phyloP scores from a whole-genome alignment of 2,113 vertebrate genomes.

The Cottus gobio region DNA sequence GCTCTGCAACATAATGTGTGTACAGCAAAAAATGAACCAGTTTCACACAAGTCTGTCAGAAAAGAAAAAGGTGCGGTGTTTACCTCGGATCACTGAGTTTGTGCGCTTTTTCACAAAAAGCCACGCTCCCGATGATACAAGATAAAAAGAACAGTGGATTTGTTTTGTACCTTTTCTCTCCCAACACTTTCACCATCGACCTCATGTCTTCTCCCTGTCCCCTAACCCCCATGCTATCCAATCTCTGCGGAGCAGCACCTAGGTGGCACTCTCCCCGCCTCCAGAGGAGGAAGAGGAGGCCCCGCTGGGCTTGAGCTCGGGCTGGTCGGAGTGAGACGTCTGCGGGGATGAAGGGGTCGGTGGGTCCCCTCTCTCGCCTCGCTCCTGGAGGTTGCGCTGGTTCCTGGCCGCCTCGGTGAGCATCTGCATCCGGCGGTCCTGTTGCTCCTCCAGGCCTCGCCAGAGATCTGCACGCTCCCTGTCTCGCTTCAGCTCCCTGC shows the following conservation, averaged over 20 bases:
- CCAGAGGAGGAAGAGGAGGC: constrained; percentile 64
- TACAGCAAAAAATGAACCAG: constrained; percentile 67
- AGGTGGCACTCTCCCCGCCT: constrained; percentile 72
- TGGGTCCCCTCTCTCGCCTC: constrained; percentile 74
- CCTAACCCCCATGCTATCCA: constrained; percentile 43
- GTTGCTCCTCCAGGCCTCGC: constrained; percentile 89
- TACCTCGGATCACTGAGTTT: constrained; percentile 56
- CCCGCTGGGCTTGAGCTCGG: constrained; percentile 75
- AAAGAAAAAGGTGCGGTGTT: constrained; percentile 55
- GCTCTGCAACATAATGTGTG: constrained; percentile 58
- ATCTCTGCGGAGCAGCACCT: constrained; percentile 48
- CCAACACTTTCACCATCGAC: constrained; percentile 51
- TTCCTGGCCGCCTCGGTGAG: constrained; percentile 85
- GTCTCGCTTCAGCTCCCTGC: constrained; percentile 90
- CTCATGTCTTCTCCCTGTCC: constrained; percentile 47
- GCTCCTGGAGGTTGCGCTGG: constrained; percentile 85
- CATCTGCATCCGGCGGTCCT: constrained; percentile 88
- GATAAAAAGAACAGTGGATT: constrained; percentile 41
- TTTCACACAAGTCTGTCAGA: constrained; percentile 72
- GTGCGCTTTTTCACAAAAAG: constrained; percentile 46
- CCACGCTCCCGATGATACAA: constrained; percentile 55
- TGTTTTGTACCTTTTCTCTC: constrained; percentile 64
- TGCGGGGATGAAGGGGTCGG: constrained; percentile 68
- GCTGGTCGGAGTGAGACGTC: constrained; percentile 68
- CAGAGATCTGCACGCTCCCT: constrained; percentile 89